These are phyloP conservation scores for Peromyscus aztecus DNA, from an alignment of 2,797 vertebrate genomes.

Conservation along the genomic window DNA sequence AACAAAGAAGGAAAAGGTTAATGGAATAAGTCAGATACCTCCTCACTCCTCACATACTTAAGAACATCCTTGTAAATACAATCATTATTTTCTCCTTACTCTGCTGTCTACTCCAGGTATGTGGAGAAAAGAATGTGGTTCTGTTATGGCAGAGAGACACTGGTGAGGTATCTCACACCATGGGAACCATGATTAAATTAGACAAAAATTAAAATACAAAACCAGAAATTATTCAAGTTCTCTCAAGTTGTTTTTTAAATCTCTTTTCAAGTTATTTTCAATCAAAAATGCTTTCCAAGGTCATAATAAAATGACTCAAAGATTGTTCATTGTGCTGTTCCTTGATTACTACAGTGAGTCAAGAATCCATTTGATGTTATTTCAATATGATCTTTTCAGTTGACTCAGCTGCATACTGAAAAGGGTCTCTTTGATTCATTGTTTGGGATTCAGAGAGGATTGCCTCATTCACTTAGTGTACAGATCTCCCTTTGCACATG, in stretches of 20 bases:
- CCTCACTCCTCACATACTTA: not conserved
- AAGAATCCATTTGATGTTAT: slow-evolving; percentile 62
- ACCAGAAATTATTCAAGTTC: slow-evolving; percentile 54
- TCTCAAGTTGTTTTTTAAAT: not conserved
- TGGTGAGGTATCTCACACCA: not conserved
- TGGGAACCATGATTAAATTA: not conserved
- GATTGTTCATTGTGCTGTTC: slow-evolving; percentile 32
- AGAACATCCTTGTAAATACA: slow-evolving; percentile 26
- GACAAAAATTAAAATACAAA: slow-evolving; percentile 5
- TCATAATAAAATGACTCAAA: slow-evolving; percentile 61
- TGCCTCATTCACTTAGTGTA: slow-evolving; percentile 42
- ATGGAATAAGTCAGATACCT: not conserved
- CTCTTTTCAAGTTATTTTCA: slow-evolving; percentile 61
- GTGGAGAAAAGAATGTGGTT: not conserved
- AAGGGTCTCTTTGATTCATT: slow-evolving; percentile 68
- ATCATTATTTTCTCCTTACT: not conserved
- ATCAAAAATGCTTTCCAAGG: slow-evolving; percentile 69
- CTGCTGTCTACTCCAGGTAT: not conserved
- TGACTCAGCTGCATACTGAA: slow-evolving; percentile 67
- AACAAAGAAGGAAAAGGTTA: slow-evolving; percentile 34
- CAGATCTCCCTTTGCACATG: slow-evolving; percentile 43
- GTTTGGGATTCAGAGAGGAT: slow-evolving; percentile 62
- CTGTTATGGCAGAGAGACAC: not conserved
- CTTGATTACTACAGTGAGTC: slow-evolving; percentile 67
- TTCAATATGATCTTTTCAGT: slow-evolving; percentile 58